Evolutionary conservation across 2,113 vertebrate species (phyloP).

Genomic region (Anhinga anhinga): DNA sequence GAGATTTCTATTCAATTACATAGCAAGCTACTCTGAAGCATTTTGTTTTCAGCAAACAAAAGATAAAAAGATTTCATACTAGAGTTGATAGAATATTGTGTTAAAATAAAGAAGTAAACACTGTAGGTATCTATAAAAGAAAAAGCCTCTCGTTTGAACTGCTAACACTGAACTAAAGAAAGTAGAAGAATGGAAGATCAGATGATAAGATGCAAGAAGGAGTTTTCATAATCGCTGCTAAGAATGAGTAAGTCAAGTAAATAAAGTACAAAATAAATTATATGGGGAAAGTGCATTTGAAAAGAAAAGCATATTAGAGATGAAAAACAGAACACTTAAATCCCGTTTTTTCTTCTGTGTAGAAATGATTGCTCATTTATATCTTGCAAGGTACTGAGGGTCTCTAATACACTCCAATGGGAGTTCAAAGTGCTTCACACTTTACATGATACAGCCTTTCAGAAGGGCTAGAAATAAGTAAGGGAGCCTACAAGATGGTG

Average conservation of each 20-base stretch:
- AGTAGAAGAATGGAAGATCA: background rate
- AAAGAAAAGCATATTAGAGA: background rate
- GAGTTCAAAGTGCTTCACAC: background rate
- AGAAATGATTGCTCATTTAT: background rate
- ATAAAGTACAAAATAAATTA: background rate
- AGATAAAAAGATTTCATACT: background rate
- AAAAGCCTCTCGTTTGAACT: background rate
- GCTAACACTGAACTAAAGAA: background rate
- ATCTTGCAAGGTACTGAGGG: background rate
- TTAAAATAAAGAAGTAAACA: conserved; percentile 7
- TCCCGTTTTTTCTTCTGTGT: background rate
- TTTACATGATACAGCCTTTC: background rate
- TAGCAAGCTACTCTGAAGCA: background rate
- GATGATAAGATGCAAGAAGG: background rate
- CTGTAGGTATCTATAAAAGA: background rate
- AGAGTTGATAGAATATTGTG: background rate
- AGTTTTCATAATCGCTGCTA: background rate
- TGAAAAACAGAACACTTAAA: background rate
- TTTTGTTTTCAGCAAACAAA: background rate
- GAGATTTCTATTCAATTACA: background rate
- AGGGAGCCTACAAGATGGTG: background rate
- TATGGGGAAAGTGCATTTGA: background rate
- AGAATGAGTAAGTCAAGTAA: background rate
- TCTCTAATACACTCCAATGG: background rate
- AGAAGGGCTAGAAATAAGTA: background rate